Percentiles rank a stretch among this genome's conserved stretches.
phyloP scores from a whole-genome alignment of 2,888 invertebrate species.

The Julus scandinavius region DNA sequence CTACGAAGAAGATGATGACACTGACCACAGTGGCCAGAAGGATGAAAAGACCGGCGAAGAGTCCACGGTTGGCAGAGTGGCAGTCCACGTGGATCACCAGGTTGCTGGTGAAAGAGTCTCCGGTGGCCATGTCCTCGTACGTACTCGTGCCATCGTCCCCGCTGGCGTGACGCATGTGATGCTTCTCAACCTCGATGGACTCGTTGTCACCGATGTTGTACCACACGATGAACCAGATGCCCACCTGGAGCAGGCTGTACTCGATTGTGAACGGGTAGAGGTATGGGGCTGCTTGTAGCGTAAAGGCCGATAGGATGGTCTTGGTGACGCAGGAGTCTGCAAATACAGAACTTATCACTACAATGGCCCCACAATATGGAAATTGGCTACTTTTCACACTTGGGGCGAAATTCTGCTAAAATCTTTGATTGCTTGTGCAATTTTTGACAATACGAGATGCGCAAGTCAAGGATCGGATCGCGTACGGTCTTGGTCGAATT shows the following conservation, averaged over 20 bases:
- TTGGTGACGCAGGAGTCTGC: constrained; percentile 56
- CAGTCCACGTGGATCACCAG: constrained; percentile 78
- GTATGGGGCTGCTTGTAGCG: constrained; percentile 75
- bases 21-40: constrained; percentile 72
- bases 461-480: too few relatives aligned
- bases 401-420: not conserved
- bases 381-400: not conserved
- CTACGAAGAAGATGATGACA: constrained; percentile 73
- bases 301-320: constrained; percentile 62
- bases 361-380: not conserved
- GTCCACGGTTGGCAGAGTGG: constrained; percentile 79
- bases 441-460: too few relatives aligned
- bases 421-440: not conserved
- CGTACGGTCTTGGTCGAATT: too few relatives aligned
- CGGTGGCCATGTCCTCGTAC: constrained; percentile 59
- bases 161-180: constrained; percentile 61
- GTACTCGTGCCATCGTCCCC: constrained; percentile 51
- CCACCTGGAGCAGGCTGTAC: constrained; percentile 82
- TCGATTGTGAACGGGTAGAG: constrained; percentile 84
- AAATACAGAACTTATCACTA: not conserved
- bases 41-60: constrained; percentile 76
- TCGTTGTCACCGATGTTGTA: constrained; percentile 73
- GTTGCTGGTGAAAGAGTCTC: constrained; percentile 61
- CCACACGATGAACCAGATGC: constrained; percentile 80
- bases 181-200: constrained; percentile 58